Conservation (phyloP, 2,113 vertebrate genomes). For the Tachysurus fulvidraco region DNA sequence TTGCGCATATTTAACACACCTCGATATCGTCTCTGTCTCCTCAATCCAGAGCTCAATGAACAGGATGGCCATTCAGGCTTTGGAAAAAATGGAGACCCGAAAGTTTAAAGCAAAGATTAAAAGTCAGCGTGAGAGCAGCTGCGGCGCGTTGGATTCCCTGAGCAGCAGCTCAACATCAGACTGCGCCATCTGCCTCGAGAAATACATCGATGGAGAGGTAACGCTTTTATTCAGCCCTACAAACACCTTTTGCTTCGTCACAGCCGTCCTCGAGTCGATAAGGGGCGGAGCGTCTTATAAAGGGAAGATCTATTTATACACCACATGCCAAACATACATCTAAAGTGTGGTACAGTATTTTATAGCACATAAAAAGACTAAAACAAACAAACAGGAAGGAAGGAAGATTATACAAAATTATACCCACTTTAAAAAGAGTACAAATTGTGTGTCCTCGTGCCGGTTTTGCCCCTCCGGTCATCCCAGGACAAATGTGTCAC, state of each 20-base stretch:
- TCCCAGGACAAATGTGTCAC: background rate
- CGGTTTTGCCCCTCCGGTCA: background rate
- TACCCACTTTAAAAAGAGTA: background rate
- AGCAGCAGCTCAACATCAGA: constrained; percentile 96
- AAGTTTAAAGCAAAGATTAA: constrained; percentile 97
- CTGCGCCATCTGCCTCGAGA: constrained; percentile 99
- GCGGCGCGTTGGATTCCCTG: constrained; percentile 86
- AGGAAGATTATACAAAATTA: background rate
- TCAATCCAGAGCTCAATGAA: constrained; percentile 90
- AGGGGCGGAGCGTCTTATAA: background rate
- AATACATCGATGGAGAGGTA: constrained; percentile 98
- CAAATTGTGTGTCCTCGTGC: background rate
- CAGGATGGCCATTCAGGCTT: constrained; percentile 93
- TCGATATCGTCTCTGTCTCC: background rate
- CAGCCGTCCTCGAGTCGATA: background rate
- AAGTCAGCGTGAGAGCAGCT: constrained; percentile 84
- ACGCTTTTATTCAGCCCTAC: background rate
- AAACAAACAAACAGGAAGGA: constrained; percentile 7
- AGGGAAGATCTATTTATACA: background rate
- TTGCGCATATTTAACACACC: background rate
- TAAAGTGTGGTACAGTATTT: background rate
- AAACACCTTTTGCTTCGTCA: background rate
- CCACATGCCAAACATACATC: background rate
- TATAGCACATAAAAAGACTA: background rate
- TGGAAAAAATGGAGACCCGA: constrained; percentile 98